These are phyloP conservation scores for Pteria penguin DNA, from an alignment of 2,888 invertebrate genomes.

Conservation along the genomic window DNA sequence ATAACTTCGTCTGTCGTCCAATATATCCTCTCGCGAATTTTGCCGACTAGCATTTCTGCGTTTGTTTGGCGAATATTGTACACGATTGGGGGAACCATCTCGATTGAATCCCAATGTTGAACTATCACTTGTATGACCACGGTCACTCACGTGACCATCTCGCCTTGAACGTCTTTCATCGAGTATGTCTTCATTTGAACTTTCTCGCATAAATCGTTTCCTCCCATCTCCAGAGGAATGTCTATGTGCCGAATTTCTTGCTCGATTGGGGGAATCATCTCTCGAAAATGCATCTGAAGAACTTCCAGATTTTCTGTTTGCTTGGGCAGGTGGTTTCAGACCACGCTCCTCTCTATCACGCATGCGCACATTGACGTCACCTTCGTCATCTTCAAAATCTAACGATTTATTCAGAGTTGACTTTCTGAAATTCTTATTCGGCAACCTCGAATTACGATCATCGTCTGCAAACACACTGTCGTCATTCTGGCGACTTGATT, in stretches of 20 bases:
- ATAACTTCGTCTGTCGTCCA: constrained; percentile 54
- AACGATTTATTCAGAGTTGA: constrained; percentile 86
- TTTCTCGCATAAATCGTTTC: constrained; percentile 50
- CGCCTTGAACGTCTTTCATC: constrained; percentile 63
- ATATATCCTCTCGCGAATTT: constrained; percentile 65
- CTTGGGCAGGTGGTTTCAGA: constrained; percentile 33
- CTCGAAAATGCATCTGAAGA: constrained; percentile 68
- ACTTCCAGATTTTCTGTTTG: constrained; percentile 50
- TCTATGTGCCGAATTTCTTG: constrained; percentile 41
- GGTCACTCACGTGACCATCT: constrained; percentile 53
- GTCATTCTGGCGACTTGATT: constrained; percentile 51
- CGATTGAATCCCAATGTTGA: constrained; percentile 68
- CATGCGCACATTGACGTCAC: constrained; percentile 3
- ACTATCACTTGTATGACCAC: constrained; percentile 60
- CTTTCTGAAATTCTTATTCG: constrained; percentile 88
- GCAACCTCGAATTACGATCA: constrained; percentile 59
- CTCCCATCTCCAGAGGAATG: constrained; percentile 53
- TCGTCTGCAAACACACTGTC: constrained; percentile 67
- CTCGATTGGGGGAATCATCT: constrained; percentile 68
- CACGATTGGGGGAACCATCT: constrained; percentile 71
- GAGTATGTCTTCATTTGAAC: constrained; percentile 66
- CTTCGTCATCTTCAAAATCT: constrained; percentile 67
- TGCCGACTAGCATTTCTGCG: constrained; percentile 24
- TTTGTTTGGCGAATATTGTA: constrained; percentile 25
- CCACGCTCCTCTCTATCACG: constrained; percentile 43